phyloP scores from a whole-genome alignment of 2,888 invertebrate genomes.

The Andrena trimmerana region DNA sequence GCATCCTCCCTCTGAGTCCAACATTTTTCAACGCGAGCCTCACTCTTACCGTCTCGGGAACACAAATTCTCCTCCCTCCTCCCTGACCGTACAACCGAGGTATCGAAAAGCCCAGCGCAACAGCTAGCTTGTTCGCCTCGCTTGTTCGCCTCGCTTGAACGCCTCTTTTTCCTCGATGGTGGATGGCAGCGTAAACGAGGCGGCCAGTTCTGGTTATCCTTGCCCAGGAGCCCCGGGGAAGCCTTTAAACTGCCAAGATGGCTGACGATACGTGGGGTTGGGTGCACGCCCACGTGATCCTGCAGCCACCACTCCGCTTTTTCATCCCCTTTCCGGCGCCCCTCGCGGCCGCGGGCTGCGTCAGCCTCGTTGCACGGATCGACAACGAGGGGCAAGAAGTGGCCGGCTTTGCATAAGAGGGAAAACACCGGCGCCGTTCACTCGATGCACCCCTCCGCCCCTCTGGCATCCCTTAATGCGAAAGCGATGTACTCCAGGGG shows the following conservation, averaged over 20 bases:
- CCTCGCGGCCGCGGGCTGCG: conserved; percentile 22
- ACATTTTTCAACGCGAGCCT: conserved; percentile 14
- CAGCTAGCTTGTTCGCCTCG: conserved; percentile 7
- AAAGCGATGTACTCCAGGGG: conserved; percentile 63
- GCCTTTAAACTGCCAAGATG: conserved; percentile 70
- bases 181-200: conserved; percentile 52
- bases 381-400: conserved; percentile 59
- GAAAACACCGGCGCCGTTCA: conserved; percentile 57
- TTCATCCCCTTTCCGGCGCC: conserved; percentile 53
- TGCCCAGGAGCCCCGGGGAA: conserved; percentile 45
- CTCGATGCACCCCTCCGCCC: conserved; percentile 12
- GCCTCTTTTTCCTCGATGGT: not conserved
- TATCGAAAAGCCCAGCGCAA: not conserved
- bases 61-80: conserved; percentile 1
- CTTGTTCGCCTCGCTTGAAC: not conserved
- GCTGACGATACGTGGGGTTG: conserved; percentile 65
- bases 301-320: conserved; percentile 65
- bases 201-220: conserved; percentile 60
- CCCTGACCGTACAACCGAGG: not conserved
- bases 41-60: not conserved
- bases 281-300: conserved; percentile 70
- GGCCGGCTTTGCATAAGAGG: conserved; percentile 67
- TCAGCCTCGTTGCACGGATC: conserved; percentile 53
- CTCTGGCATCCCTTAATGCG: conserved; percentile 63
- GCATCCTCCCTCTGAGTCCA: not conserved